Evolutionary conservation across 2,113 vertebrate species (phyloP), one percentile per base, ranked within the genome.

Genomic region (Tyto alba): DNA sequence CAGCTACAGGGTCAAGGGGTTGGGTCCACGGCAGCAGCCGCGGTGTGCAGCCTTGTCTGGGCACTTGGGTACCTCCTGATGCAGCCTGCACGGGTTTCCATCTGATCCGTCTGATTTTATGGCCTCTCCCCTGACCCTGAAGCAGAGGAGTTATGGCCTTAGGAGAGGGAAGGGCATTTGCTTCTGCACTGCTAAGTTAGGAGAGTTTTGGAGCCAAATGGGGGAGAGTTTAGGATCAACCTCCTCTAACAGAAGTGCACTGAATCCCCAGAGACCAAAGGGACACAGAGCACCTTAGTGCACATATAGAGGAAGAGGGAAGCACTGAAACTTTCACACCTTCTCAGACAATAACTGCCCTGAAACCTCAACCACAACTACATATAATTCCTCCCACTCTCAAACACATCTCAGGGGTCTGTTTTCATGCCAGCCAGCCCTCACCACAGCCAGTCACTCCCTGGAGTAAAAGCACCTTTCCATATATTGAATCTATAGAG

Each of bases 401-500:
- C 71, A 45, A 56, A 63, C 26, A n/a, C 40, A 52, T 25, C 40
- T 52, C 81, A 20, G 53, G 19, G 52, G 3, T 16, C 3, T 81
- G 50, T 30, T 77, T 91, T 59, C 30, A 13, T 60, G 59, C 21
- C 73, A 38, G 52, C 17, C 47, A 25, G 29, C 36, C 27, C 9
- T 16, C 6, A 19, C 11, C 1, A 1, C n/a, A 62, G 41, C 17
- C 57, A 47, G 13, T 21, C 47, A 22, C 4, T 1, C 21, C 21
- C 50, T 30, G 22, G 21, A 38, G 38, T 2, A 32, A 83, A 50
- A 68, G 56, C 63, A 32, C 30, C 34, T 72, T 77, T 38, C 43
- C 19, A 16, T 9, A 5, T 15, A 7, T 19, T 0, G 1, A 14
- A 40, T 9, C 29, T 32, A 1, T 4, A 22, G 47, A 50, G 29